Evolutionary conservation across 2,888 invertebrate genomes (phyloP), one percentile per base, ranked within the genome.

Genomic region (Hermodice carunculata): DNA sequence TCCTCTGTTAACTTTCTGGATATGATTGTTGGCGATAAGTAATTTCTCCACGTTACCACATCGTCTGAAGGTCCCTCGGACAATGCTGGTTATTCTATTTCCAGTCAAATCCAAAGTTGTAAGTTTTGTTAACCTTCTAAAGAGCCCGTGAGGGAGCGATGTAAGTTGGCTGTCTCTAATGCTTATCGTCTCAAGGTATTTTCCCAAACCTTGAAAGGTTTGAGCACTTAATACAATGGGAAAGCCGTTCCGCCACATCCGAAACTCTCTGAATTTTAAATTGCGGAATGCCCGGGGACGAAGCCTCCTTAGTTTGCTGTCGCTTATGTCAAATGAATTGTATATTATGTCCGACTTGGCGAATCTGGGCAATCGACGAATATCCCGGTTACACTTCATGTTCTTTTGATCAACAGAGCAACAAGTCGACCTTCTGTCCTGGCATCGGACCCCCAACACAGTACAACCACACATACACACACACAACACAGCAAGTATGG

Each of bases 261-360:
- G 66, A 14, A 72, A 46, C 26, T 57, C 49, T n/a, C 24, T 32
- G n/a, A 70, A 66, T 11, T 31, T n/a, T 1, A 73, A n/a, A 24
- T 67, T 59, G 17, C 43, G 42, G 24, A 73, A 73, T 19, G 66
- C 65, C 11, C 42, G n/a, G 5, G 67, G 34, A 3, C 43, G 43
- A 11, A 71, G 40, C 3, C 43, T 24, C 14, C 40, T 31, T 31
- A 71, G 40, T 6, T 46, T 31, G 29, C 69, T 71, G 19, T 64
- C 43, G 32, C 71, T 63, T 22, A 71, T 37, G 43, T 71, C 71
- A 3, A 71, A 19, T 32, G 40, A 22, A 1, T 44, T 22, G 37
- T 66, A 71, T 11, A 69, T 69, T 6, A 42, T 32, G 53, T 71
- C 69, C 42, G n/a, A n/a, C n/a, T n/a, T n/a, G n/a, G n/a, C n/a